A percentile compares a stretch with the other conserved stretches of the same genome.
Conservation (phyloP, 2,113 vertebrate genomes). For the Arizona elegans region DNA sequence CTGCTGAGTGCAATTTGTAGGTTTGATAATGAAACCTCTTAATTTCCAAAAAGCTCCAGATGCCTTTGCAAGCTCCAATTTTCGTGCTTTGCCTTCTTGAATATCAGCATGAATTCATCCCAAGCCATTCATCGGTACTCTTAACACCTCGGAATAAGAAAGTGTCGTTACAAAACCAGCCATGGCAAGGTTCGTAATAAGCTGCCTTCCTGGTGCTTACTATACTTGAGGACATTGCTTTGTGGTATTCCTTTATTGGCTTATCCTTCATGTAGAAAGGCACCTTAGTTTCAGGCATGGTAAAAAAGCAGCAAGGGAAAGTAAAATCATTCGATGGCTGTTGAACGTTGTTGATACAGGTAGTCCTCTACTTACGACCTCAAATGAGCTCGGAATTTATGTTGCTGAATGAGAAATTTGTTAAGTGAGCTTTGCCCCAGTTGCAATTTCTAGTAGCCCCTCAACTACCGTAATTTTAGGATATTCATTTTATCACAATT, state of each 20-base stretch:
- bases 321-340: conserved; percentile 47
- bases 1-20: conserved; percentile 31
- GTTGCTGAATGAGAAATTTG: too few species aligned
- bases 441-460: too few species aligned
- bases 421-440: too few species aligned
- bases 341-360: conserved; percentile 51
- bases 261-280: conserved; percentile 52
- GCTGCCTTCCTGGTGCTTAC: conserved; percentile 62
- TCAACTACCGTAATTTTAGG: too few species aligned
- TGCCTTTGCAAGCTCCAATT: conserved; percentile 49
- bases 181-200: conserved; percentile 68
- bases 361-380: neutral
- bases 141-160: conserved; percentile 67
- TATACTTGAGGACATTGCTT: conserved; percentile 59
- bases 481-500: too few species aligned
- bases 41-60: conserved; percentile 58
- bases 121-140: conserved; percentile 50
- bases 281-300: conserved; percentile 55
- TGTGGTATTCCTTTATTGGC: conserved; percentile 63
- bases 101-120: conserved; percentile 65
- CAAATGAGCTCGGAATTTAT: too few species aligned
- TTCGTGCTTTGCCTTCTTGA: conserved; percentile 29
- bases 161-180: conserved; percentile 71
- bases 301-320: conserved; percentile 40
- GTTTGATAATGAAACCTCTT: conserved; percentile 51